Conservation (phyloP, 1,140 invertebrate genomes). For the Macrocentrus cingulum region DNA sequence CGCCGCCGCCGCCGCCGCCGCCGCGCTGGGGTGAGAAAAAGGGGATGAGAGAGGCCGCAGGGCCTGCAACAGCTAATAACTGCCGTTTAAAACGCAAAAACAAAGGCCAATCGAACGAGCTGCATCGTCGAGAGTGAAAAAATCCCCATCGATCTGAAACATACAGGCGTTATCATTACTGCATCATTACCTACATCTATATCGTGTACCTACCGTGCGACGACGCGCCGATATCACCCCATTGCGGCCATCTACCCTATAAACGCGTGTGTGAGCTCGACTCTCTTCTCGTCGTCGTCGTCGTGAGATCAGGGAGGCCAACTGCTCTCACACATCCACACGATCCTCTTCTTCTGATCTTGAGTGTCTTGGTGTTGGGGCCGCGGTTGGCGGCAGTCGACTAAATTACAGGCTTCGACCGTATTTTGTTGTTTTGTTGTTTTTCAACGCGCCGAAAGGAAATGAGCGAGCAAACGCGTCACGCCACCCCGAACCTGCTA, state of each 20-base stretch:
- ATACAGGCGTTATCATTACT: slow-evolving; percentile 53
- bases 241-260: no score
- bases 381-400: slow-evolving; percentile 53
- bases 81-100: slow-evolving; percentile 53
- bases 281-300: no score
- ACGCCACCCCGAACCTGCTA: slow-evolving; percentile 61
- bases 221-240: no score
- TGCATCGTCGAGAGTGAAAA: slow-evolving; percentile 14
- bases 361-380: slow-evolving; percentile 12
- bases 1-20: no score
- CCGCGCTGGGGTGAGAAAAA: slow-evolving; percentile 31
- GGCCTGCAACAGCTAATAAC: slow-evolving; percentile 44
- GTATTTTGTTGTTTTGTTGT: slow-evolving; percentile 61
- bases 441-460: slow-evolving; percentile 62
- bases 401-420: slow-evolving; percentile 58
- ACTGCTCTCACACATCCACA: not conserved
- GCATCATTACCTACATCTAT: slow-evolving; percentile 55
- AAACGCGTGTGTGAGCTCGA: no score
- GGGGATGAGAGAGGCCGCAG: slow-evolving; percentile 31
- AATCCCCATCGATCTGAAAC: slow-evolving; percentile 7
- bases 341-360: slow-evolving; percentile 15
- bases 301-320: no score
- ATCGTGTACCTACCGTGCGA: slow-evolving; percentile 56
- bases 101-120: slow-evolving; percentile 34
- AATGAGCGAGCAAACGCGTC: slow-evolving; percentile 61